Conservation (phyloP, 2,888 invertebrate genomes). For the Omphaloscelis lunosa region DNA sequence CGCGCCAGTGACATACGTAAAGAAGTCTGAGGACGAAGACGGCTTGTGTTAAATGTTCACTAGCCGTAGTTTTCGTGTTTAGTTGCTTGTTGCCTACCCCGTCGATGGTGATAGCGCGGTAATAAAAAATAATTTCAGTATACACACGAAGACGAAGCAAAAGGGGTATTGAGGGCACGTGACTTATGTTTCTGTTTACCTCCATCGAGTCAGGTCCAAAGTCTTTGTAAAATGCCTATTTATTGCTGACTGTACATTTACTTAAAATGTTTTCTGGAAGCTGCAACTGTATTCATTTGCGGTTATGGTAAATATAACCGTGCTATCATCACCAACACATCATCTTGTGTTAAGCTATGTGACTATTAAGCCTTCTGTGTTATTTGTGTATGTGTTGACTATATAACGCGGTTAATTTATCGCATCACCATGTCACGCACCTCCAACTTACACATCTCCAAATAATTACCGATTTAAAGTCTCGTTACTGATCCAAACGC, state of each 20-base stretch:
- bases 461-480: not conserved
- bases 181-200: not conserved
- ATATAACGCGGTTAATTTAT: constrained; percentile 9
- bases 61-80: not conserved
- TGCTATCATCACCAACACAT: constrained; percentile 1
- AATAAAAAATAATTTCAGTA: not conserved
- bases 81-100: constrained; percentile 17
- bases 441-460: not conserved
- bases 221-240: not conserved
- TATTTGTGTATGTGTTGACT: constrained; percentile 5
- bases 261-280: too few species aligned
- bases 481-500: not conserved
- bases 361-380: not conserved
- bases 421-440: not conserved
- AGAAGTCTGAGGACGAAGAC: constrained; percentile 75
- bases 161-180: too few species aligned
- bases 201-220: not conserved
- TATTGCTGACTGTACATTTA: not conserved
- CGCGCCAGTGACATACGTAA: constrained; percentile 58
- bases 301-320: not conserved
- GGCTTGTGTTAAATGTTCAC: constrained; percentile 65
- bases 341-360: not conserved
- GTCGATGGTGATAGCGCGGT: constrained; percentile 27
- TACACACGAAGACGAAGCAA: not conserved
- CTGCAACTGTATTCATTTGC: too few species aligned